These are phyloP conservation scores for Aldabrachelys gigantea DNA, from an alignment of 2,113 vertebrate genomes.

Conservation along the genomic window DNA sequence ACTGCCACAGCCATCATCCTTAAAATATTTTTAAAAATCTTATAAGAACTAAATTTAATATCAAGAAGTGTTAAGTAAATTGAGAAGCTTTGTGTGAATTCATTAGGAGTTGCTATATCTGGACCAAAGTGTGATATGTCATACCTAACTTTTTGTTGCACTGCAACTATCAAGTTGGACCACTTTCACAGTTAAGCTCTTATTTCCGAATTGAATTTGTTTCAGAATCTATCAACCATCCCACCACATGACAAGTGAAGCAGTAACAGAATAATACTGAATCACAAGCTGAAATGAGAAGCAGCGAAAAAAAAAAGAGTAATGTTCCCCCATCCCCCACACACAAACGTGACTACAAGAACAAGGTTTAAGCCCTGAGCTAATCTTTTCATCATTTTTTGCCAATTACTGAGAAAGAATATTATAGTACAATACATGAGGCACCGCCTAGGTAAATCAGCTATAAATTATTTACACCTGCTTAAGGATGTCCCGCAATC, in stretches of 20 bases:
- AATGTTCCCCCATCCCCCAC: not conserved
- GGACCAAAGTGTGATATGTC: not conserved
- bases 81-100: not conserved
- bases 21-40: not conserved
- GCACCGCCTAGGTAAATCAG: not conserved
- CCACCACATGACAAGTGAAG: not conserved
- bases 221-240: not conserved
- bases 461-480: not conserved
- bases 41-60: not conserved
- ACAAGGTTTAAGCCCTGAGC: not conserved
- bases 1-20: not conserved
- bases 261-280: not conserved
- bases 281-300: not conserved
- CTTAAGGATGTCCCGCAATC: not conserved
- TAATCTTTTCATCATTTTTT: not conserved
- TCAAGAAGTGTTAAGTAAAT: not conserved
- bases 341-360: not conserved
- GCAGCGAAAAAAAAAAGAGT: not conserved
- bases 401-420: not conserved
- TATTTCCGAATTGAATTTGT: not conserved
- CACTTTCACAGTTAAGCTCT: not conserved
- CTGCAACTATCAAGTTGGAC: not conserved
- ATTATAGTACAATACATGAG: not conserved
- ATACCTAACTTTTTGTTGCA: not conserved
- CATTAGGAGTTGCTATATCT: not conserved